Evolutionary conservation across 2,113 vertebrate species (phyloP), one percentile per base, ranked within the genome.

Genomic region (Corythaeola cristata): DNA sequence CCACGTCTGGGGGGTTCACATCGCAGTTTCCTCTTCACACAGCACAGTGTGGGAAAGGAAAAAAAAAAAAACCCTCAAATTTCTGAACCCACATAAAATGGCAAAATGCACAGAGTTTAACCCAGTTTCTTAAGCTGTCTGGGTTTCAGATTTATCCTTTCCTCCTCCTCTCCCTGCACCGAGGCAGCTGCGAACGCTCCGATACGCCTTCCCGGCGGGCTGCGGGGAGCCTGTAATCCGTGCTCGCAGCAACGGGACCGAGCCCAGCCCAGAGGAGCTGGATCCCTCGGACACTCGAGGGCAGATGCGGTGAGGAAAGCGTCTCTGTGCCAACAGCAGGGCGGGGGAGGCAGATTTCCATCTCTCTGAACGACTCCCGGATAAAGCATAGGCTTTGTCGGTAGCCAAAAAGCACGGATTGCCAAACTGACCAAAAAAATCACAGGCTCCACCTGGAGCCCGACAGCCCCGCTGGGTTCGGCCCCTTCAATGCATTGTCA

Each of bases 1-100:
- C 11, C 2, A 9, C 1, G 14, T 74, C 3, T 15, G 68, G 5
- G 27, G 30, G 24, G 17, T 15, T 53, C 60, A 18, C 0, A 0
- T 13, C 1, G 0, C 21, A 4, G 27, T 11, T 64, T 64, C 45
- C 33, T 21, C 62, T 50, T 59, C 28, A 62, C 13, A 6, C 55
- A 37, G 28, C 3, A 3, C 28, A 53, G 16, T 0, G 8, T 11
- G 13, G 26, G 15, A 37, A 3, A 3, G 19, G 55, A 15, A 52
- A 20, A 60, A 28, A 6, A 8, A 1, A 6, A 55, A 55, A 30
- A 11, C 53, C 13, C 44, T 26, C 8, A 3, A 18, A 16, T 56
- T 30, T 21, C 41, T 68, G 69, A 88, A 60, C 5, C 41, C 60
- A 62, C 37, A 12, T 0, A 6, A 69, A 53, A 2, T 5, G 23